These are phyloP conservation scores for Mirounga angustirostris DNA, from an alignment of 2,113 vertebrate species.

Conservation along the genomic window DNA sequence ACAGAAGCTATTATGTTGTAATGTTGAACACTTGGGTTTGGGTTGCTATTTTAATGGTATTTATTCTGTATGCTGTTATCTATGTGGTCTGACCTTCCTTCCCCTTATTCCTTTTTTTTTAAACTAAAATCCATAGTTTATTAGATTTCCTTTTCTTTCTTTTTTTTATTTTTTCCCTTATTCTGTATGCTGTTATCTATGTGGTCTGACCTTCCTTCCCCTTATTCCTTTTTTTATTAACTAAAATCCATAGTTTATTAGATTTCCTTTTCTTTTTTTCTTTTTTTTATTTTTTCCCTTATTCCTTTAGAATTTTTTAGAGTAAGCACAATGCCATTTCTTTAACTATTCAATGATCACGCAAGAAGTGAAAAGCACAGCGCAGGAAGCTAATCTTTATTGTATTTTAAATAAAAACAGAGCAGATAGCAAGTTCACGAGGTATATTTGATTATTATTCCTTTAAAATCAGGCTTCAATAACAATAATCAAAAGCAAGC, in stretches of 20 bases:
- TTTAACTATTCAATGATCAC: constrained; percentile 60
- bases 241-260: too few species aligned
- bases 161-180: neutral
- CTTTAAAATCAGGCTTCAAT: constrained; percentile 66
- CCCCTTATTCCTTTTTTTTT: neutral
- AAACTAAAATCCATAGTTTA: too few species aligned
- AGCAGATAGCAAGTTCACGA: constrained; percentile 80
- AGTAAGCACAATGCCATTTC: neutral
- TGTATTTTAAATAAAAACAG: constrained; percentile 84
- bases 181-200: neutral
- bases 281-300: neutral
- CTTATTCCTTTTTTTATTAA: neutral
- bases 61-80: neutral
- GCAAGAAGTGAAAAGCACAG: constrained; percentile 63
- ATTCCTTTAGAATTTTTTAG: constrained; percentile 18
- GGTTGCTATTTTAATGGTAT: constrained; percentile 1
- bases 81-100: neutral
- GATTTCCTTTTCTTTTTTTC: too few species aligned
- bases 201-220: neutral
- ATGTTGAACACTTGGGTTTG: neutral
- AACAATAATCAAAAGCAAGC: constrained; percentile 64
- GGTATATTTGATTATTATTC: constrained; percentile 62
- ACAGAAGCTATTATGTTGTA: constrained; percentile 26
- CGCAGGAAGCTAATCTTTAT: constrained; percentile 86
- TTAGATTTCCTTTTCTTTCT: too few species aligned